Percentiles rank a stretch among this genome's conserved stretches.
These are phyloP conservation scores for Macrostomum lignano DNA, from an alignment of 1,140 invertebrate species.

Conservation along the genomic window DNA sequence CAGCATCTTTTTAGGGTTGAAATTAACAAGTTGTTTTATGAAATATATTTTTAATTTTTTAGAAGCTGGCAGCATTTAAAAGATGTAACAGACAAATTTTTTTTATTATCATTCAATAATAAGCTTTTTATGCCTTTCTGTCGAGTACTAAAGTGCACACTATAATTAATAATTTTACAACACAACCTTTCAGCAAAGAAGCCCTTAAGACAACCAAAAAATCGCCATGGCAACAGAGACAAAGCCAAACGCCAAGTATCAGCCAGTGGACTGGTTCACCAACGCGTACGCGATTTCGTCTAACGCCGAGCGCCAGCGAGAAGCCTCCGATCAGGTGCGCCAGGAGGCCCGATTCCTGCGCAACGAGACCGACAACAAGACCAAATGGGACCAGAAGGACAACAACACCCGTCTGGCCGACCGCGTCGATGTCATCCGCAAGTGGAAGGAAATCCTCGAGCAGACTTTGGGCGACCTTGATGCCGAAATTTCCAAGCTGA, in stretches of 20 bases:
- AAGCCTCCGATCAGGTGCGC: constrained; percentile 38
- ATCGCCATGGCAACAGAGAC: constrained; percentile 25
- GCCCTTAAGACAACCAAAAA: too few relatives aligned
- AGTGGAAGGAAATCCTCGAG: constrained; percentile 42
- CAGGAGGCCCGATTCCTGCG: constrained; percentile 40
- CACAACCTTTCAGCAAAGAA: too few relatives aligned
- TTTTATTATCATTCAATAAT: too few relatives aligned
- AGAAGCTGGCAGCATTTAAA: too few relatives aligned
- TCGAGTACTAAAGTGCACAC: too few relatives aligned
- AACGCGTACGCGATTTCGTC: constrained; percentile 25
- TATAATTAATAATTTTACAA: too few relatives aligned
- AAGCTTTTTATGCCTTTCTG: too few relatives aligned
- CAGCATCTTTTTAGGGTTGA: too few relatives aligned
- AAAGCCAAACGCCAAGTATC: constrained; percentile 15
- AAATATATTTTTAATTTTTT: too few relatives aligned
- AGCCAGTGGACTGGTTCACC: constrained; percentile 26
- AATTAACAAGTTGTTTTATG: too few relatives aligned
- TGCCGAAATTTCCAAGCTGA: constrained; percentile 8
- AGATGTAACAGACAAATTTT: too few relatives aligned
- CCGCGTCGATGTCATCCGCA: constrained; percentile 29
- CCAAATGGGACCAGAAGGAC: constrained; percentile 44
- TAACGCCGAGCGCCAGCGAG: constrained; percentile 24
- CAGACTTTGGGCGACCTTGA: constrained; percentile 38
- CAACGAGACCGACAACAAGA: constrained; percentile 42
- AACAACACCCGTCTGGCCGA: constrained; percentile 44